Conservation (phyloP, 2,797 vertebrate species). For the Percopsis omiscomaycus region DNA sequence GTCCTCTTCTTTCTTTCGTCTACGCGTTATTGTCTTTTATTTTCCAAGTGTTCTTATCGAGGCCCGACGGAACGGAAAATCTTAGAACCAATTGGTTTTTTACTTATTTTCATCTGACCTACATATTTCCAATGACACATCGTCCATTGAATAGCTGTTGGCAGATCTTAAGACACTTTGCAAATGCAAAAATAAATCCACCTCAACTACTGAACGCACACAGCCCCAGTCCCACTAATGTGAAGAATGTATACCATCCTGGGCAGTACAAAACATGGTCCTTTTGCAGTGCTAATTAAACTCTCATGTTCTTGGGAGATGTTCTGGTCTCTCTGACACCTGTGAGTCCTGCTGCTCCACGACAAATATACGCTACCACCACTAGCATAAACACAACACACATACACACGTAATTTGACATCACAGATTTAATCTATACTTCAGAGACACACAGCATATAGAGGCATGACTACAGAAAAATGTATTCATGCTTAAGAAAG, state of each 20-base stretch:
- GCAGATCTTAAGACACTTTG: background rate
- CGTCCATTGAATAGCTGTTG: background rate
- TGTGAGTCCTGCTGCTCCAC: too few relatives aligned
- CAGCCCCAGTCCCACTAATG: background rate
- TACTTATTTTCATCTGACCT: background rate
- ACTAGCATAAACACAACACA: too few relatives aligned
- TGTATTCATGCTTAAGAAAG: constrained; percentile 55
- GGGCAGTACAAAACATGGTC: too few relatives aligned
- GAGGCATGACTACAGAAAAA: constrained; percentile 28
- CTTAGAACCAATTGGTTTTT: background rate
- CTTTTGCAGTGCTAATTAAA: constrained; percentile 40
- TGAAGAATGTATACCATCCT: background rate
- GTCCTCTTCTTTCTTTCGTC: background rate
- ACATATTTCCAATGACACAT: background rate
- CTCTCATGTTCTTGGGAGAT: constrained; percentile 38
- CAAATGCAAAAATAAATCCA: background rate
- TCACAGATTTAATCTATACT: constrained; percentile 16
- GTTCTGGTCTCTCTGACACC: constrained; percentile 48
- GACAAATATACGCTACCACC: too few relatives aligned
- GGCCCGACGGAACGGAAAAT: too few relatives aligned
- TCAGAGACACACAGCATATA: constrained; percentile 17
- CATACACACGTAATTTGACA: constrained; percentile 8
- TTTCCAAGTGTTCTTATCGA: background rate
- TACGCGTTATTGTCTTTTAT: background rate
- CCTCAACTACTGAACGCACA: background rate